Conservation (phyloP, 2,888 invertebrate species). For the Lepidonotus clava region DNA sequence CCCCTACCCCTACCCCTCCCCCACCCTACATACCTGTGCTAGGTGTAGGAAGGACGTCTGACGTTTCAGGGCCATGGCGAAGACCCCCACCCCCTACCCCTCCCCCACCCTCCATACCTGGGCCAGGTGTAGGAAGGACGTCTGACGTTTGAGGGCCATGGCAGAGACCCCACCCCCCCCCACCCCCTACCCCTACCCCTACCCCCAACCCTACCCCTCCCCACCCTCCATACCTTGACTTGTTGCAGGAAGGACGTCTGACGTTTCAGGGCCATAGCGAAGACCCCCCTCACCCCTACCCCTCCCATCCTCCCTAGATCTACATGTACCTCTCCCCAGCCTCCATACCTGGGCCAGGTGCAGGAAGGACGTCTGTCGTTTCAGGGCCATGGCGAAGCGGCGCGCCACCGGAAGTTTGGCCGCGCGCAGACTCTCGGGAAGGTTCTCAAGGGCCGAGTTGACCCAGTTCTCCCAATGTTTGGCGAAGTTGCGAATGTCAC, state of each 20-base stretch:
- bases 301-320: too few species aligned
- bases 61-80: too few species aligned
- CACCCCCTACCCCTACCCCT: not conserved
- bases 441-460: conserved; percentile 77
- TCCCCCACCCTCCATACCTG: too few species aligned
- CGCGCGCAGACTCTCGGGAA: conserved; percentile 75
- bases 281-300: conserved; percentile 76
- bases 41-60: too few species aligned
- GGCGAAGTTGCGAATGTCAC: conserved; percentile 79
- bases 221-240: not conserved
- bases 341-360: conserved; percentile 80
- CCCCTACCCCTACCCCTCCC: too few species aligned
- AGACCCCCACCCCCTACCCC: too few species aligned
- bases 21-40: too few species aligned
- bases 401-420: conserved; percentile 77
- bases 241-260: conserved; percentile 74
- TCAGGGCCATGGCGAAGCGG: conserved; percentile 77
- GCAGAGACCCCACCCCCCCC: too few species aligned
- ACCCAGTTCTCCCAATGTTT: conserved; percentile 80
- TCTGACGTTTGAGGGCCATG: too few species aligned
- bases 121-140: too few species aligned
- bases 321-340: too few species aligned
- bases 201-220: not conserved
- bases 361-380: conserved; percentile 80
- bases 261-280: conserved; percentile 77